Evolutionary conservation across 2,888 invertebrate species (phyloP).

Genomic region (Neoaliturus tenellus): DNA sequence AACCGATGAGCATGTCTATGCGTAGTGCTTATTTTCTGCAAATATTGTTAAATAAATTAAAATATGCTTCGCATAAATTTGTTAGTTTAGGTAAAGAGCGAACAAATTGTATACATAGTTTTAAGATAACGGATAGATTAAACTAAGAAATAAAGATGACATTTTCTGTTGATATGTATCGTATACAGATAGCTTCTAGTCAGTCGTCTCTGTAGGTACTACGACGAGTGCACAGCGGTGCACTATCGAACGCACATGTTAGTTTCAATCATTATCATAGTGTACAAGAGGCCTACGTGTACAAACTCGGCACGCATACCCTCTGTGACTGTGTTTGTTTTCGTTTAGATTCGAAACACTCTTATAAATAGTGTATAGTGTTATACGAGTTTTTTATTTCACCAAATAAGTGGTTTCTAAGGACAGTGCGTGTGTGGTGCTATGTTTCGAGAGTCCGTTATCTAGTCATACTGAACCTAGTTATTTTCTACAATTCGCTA

Average conservation of each 20-base stretch:
- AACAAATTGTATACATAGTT: conserved; percentile 49
- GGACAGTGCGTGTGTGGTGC: conserved; percentile 54
- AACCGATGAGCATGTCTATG: conserved; percentile 31
- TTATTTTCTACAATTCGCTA: conserved; percentile 50
- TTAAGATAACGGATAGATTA: conserved; percentile 37
- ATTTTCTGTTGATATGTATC: conserved; percentile 48
- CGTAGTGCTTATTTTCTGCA: conserved; percentile 58
- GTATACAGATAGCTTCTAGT: conserved; percentile 56
- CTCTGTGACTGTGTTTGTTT: conserved; percentile 45
- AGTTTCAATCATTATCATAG: conserved; percentile 56
- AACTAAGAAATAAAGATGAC: conserved; percentile 25
- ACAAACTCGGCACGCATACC: conserved; percentile 25
- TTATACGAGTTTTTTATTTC: conserved; percentile 48
- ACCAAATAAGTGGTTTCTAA: conserved; percentile 33
- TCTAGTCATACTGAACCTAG: conserved; percentile 56
- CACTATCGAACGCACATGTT: conserved; percentile 55
- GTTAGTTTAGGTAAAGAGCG: conserved; percentile 49
- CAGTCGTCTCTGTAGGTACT: conserved; percentile 50
- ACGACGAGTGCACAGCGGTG: conserved; percentile 49
- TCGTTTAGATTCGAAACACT: conserved; percentile 43
- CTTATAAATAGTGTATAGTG: conserved; percentile 59
- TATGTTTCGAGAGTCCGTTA: conserved; percentile 52
- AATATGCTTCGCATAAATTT: conserved; percentile 55
- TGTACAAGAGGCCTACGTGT: conserved; percentile 36
- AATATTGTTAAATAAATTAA: conserved; percentile 56